phyloP scores from a whole-genome alignment of 2,797 vertebrate genomes.

The Leptodactylus fallax region DNA sequence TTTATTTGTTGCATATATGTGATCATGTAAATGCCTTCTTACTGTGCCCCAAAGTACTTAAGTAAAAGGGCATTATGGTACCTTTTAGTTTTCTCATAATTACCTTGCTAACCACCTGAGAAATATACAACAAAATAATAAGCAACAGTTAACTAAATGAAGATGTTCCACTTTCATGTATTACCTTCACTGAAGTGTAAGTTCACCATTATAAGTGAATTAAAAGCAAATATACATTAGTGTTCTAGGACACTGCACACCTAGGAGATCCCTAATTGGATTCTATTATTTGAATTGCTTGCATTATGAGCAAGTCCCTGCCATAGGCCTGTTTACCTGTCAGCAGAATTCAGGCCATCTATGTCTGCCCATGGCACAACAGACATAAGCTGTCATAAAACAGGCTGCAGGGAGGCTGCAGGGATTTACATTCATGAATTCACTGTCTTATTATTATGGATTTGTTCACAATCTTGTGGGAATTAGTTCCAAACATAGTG shows the following conservation, averaged over 20 bases:
- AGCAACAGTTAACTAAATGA: background rate
- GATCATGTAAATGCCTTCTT: too few relatives aligned
- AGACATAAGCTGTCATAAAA: background rate
- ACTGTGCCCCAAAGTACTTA: too few relatives aligned
- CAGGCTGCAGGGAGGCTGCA: background rate
- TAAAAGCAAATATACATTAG: background rate
- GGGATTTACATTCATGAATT: background rate
- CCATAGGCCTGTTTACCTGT: background rate
- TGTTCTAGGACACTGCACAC: background rate
- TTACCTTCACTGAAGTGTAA: background rate
- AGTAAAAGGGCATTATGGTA: too few relatives aligned
- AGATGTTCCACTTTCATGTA: background rate
- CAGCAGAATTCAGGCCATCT: slow-evolving; percentile 10
- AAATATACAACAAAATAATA: background rate
- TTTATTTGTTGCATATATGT: too few relatives aligned
- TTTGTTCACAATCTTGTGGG: background rate
- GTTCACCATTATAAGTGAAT: background rate
- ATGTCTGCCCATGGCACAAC: slow-evolving; percentile 2
- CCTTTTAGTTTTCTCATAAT: background rate
- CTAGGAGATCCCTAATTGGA: background rate
- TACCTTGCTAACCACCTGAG: background rate
- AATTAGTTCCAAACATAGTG: background rate
- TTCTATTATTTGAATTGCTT: background rate
- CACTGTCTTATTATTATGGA: background rate
- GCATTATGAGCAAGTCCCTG: background rate